These are phyloP conservation scores for Trachemys scripta DNA, from an alignment of 2,113 vertebrate genomes.

Conservation along the genomic window DNA sequence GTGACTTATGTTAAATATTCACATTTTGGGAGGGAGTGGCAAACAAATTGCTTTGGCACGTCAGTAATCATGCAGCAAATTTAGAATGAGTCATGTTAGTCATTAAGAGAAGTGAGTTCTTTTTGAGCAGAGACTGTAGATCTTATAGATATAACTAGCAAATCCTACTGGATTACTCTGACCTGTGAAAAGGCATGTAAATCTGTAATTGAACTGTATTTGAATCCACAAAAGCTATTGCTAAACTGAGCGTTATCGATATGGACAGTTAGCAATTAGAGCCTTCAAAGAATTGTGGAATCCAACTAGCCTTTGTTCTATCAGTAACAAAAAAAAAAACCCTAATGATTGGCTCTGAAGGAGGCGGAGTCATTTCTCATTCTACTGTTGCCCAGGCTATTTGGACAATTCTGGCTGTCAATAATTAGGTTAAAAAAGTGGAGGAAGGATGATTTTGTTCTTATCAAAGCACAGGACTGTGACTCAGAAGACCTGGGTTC, in stretches of 20 bases:
- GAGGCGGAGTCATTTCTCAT: not conserved
- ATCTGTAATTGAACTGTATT: slow-evolving; percentile 27
- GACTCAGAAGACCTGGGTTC: slow-evolving; percentile 55
- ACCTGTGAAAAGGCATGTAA: not conserved
- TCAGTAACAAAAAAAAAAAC: slow-evolving; percentile 10
- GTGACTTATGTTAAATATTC: not conserved
- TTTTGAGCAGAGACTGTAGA: not conserved
- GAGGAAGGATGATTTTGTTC: slow-evolving; percentile 16
- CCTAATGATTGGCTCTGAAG: slow-evolving; percentile 33
- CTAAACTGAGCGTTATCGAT: slow-evolving; percentile 30
- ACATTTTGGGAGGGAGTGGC: not conserved
- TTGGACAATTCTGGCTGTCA: slow-evolving; percentile 41
- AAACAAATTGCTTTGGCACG: not conserved
- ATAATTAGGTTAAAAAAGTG: slow-evolving; percentile 8
- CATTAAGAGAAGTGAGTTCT: not conserved
- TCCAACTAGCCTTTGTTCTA: slow-evolving; percentile 41
- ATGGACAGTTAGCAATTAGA: slow-evolving; percentile 57
- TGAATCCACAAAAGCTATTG: slow-evolving; percentile 38
- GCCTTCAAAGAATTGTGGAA: slow-evolving; percentile 20
- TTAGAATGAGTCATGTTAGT: not conserved
- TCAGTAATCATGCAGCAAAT: not conserved
- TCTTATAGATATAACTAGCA: not conserved
- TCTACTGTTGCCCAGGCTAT: not conserved
- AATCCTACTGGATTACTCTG: not conserved
- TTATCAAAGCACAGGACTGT: slow-evolving; percentile 29